phyloP scores from a whole-genome alignment of 2,113 vertebrate genomes.

The Burhinus bistriatus region DNA sequence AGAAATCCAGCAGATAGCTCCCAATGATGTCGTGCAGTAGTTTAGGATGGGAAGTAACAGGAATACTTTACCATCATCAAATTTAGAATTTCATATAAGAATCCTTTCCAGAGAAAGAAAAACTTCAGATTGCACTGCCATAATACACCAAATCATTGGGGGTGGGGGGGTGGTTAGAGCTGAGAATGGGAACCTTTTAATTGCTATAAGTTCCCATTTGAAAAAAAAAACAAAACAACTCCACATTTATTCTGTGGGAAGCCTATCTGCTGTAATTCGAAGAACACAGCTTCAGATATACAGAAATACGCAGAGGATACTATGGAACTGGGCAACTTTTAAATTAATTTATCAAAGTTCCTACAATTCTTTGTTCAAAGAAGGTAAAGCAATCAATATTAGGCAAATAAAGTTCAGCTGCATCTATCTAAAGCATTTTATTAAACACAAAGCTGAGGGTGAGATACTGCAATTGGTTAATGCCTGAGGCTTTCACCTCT shows the following conservation, averaged over 20 bases:
- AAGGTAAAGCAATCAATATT: slow-evolving; percentile 3
- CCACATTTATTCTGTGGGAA: neutral
- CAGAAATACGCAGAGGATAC: neutral
- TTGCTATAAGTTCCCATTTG: neutral
- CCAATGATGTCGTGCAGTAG: neutral
- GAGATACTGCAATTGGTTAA: neutral
- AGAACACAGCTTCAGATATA: neutral
- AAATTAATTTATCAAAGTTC: slow-evolving; percentile 3
- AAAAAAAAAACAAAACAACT: neutral
- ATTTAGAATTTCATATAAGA: neutral
- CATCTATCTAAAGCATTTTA: slow-evolving; percentile 8
- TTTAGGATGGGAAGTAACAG: neutral
- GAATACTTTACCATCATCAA: neutral
- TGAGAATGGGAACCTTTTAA: neutral
- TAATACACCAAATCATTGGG: neutral
- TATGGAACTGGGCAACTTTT: neutral
- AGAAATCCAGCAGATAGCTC: neutral
- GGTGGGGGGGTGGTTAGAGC: neutral
- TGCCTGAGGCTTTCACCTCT: neutral
- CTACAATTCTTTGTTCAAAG: neutral
- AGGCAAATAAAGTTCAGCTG: slow-evolving; percentile 6
- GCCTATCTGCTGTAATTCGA: neutral
- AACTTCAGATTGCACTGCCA: neutral
- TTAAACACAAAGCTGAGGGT: neutral
- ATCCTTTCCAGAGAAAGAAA: neutral